A percentile compares a stretch with the other conserved stretches of the same genome.
These are phyloP conservation scores for Caenorhabditis sp. DNA, from an alignment of 2,888 invertebrate species.

Conservation along the genomic window DNA sequence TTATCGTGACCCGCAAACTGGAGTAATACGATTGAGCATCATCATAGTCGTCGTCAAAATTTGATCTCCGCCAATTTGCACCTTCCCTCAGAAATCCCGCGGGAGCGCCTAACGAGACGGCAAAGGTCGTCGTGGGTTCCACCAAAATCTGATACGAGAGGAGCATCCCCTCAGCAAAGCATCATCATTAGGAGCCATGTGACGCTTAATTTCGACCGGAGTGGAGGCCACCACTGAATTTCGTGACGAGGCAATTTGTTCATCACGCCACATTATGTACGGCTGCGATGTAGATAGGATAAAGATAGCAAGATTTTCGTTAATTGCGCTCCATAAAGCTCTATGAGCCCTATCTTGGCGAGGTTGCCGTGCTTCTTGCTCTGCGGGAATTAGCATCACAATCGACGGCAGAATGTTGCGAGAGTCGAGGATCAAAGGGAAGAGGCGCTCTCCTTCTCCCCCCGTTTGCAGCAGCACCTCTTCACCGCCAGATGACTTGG, in stretches of 20 bases:
- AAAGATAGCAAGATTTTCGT: conserved; percentile 45
- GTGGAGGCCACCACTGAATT: background rate
- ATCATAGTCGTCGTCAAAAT: conserved; percentile 28
- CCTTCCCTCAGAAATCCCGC: conserved; percentile 40
- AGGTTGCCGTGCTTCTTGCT: background rate
- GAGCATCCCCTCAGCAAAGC: conserved; percentile 22
- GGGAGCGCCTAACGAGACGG: conserved; percentile 48
- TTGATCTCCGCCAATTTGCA: conserved; percentile 53
- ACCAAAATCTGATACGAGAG: conserved; percentile 44
- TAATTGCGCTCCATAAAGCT: conserved; percentile 47
- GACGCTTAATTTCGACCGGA: conserved; percentile 47
- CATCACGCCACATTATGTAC: conserved; percentile 57
- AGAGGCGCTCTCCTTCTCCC: conserved; percentile 9
- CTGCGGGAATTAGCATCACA: conserved; percentile 43
- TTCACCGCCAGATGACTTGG: conserved; percentile 46
- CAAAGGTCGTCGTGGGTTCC: conserved; percentile 18
- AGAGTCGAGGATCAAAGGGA: conserved; percentile 20
- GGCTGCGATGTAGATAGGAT: conserved; percentile 43
- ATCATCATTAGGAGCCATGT: conserved; percentile 53
- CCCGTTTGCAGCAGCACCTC: conserved; percentile 21
- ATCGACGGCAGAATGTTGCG: conserved; percentile 32
- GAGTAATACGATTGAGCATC: conserved; percentile 41
- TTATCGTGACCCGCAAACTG: conserved; percentile 1
- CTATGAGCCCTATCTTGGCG: conserved; percentile 22
- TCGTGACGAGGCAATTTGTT: conserved; percentile 52